Evolutionary conservation across 2,113 vertebrate species (phyloP).

Genomic region (Scartelaos histophorus): DNA sequence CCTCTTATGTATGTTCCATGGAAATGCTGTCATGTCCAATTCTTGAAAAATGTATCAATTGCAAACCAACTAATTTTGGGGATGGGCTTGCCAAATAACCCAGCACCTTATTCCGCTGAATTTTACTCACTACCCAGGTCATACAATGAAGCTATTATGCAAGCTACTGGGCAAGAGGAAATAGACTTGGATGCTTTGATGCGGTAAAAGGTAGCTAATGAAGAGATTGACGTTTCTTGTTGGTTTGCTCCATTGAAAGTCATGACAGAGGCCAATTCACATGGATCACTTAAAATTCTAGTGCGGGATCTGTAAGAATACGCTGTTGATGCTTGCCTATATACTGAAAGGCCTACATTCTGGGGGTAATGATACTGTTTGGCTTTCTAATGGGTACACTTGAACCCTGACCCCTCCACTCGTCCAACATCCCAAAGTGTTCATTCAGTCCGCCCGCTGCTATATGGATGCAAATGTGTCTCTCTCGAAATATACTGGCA

Average conservation of each 20-base stretch:
- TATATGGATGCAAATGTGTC: slow-evolving; percentile 58
- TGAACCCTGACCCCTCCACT: slow-evolving; percentile 67
- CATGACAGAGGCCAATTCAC: slow-evolving; percentile 70
- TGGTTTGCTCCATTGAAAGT: slow-evolving; percentile 59
- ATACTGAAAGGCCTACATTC: slow-evolving; percentile 68
- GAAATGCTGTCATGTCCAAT: slow-evolving; percentile 61
- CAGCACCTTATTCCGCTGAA: slow-evolving; percentile 47
- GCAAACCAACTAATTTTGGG: slow-evolving; percentile 58
- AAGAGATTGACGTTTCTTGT: slow-evolving; percentile 67
- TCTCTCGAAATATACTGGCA: slow-evolving; percentile 43
- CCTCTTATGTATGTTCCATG: slow-evolving; percentile 39
- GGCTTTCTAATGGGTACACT: slow-evolving; percentile 73
- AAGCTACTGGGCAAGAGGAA: slow-evolving; percentile 56
- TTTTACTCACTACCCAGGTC: slow-evolving; percentile 45
- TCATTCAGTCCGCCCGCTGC: slow-evolving; percentile 30
- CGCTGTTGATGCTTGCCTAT: slow-evolving; percentile 57
- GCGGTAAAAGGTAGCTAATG: slow-evolving; percentile 67
- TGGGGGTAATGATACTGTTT: slow-evolving; percentile 69
- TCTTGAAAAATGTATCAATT: slow-evolving; percentile 37
- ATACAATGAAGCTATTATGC: slow-evolving; percentile 75
- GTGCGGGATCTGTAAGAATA: slow-evolving; percentile 51
- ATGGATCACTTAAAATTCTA: slow-evolving; percentile 75
- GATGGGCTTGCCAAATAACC: slow-evolving; percentile 61
- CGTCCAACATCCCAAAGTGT: slow-evolving; percentile 32
- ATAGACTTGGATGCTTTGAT: slow-evolving; percentile 56